A percentile compares a stretch with the other conserved stretches of the same genome.
Conservation (phyloP, 2,888 invertebrate genomes). For the Stenodema calcarata region DNA sequence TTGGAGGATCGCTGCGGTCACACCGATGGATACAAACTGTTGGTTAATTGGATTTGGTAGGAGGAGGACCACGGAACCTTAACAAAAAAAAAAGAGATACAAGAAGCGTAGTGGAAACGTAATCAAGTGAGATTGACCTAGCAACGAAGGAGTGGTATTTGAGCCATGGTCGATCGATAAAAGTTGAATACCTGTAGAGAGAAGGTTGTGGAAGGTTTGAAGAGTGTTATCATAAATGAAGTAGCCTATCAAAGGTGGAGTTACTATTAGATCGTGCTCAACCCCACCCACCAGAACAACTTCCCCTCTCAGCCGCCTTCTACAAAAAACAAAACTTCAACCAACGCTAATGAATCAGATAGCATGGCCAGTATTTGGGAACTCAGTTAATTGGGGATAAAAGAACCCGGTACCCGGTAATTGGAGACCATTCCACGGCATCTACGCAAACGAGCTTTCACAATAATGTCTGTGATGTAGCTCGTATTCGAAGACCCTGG, state of each 20-base stretch:
- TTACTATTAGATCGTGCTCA: conserved; percentile 47
- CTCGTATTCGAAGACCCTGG: conserved; percentile 27
- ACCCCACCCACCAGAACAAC: conserved; percentile 44
- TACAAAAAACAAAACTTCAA: conserved; percentile 36
- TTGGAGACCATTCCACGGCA: conserved; percentile 45
- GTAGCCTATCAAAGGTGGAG: conserved; percentile 49
- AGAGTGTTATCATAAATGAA: conserved; percentile 50
- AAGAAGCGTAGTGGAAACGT: conserved; percentile 42
- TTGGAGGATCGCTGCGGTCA: conserved; percentile 33
- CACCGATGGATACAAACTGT: conserved; percentile 46
- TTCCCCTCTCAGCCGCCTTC: conserved; percentile 13
- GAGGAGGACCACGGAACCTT: conserved; percentile 41
- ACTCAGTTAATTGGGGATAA: conserved; percentile 49
- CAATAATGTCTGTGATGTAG: conserved; percentile 37
- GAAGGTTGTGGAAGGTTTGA: conserved; percentile 21
- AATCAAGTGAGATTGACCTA: conserved; percentile 42
- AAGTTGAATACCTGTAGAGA: conserved; percentile 43
- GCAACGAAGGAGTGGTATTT: conserved; percentile 9
- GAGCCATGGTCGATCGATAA: conserved; percentile 31
- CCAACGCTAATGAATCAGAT: conserved; percentile 48
- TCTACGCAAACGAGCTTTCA: conserved; percentile 49
- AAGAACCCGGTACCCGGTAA: conserved; percentile 49
- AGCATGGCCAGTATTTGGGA: conserved; percentile 47
- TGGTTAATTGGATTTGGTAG: conserved; percentile 43
- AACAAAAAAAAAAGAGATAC: conserved; percentile 25